Conservation (phyloP, 2,888 invertebrate species). For the Pterostichus niger region DNA sequence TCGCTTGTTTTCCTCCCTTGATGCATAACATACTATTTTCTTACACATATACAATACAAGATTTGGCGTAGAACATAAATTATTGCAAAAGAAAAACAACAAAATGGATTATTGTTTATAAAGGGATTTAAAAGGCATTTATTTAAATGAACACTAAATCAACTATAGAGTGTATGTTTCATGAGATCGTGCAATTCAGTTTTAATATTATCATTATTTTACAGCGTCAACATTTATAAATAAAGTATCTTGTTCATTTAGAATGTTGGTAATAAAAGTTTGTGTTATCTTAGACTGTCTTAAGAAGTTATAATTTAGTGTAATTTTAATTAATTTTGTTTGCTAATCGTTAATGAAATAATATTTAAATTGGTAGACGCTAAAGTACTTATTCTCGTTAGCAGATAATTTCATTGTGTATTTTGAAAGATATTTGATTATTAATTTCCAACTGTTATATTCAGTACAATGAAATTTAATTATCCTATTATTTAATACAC, state of each 20-base stretch:
- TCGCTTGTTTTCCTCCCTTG: too few relatives aligned
- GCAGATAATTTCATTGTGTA: conserved; percentile 42
- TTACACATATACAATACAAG: too few relatives aligned
- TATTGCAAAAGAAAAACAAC: too few relatives aligned
- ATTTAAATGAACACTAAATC: too few relatives aligned
- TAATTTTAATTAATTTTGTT: conserved; percentile 54
- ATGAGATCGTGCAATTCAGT: too few relatives aligned
- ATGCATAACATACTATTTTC: too few relatives aligned
- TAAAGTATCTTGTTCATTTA: neutral
- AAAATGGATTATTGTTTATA: too few relatives aligned
- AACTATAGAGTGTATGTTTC: too few relatives aligned
- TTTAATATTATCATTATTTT: neutral
- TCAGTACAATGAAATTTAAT: neutral
- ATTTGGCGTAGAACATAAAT: too few relatives aligned
- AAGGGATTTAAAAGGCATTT: too few relatives aligned
- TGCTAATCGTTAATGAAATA: conserved; percentile 42
- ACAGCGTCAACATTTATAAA: neutral
- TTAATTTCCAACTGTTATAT: conserved; percentile 28
- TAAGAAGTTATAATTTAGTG: conserved; percentile 35
- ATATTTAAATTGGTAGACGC: conserved; percentile 46
- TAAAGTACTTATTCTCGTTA: conserved; percentile 46
- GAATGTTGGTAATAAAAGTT: neutral
- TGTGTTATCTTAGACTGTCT: conserved; percentile 21
- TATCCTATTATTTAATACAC: too few relatives aligned
- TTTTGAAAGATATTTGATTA: conserved; percentile 39